phyloP scores from a whole-genome alignment of 2,888 invertebrate genomes.

The Pristionchus entomophagus region DNA sequence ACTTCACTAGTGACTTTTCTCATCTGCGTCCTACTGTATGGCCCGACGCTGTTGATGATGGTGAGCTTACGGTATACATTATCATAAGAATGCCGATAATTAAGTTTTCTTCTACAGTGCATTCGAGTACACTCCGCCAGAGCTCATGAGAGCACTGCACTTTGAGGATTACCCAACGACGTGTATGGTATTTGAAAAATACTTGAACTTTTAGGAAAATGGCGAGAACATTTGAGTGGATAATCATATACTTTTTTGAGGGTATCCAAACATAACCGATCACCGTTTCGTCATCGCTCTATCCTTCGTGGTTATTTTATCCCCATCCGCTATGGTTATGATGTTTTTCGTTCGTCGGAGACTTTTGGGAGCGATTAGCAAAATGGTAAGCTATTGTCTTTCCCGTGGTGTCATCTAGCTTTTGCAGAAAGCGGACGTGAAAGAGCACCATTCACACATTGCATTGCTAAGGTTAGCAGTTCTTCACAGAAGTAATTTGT shows the following conservation, averaged over 20 bases:
- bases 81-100: not conserved
- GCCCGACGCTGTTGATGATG: not conserved
- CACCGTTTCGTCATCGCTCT: not conserved
- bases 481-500: no score
- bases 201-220: not conserved
- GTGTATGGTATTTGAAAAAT: not conserved
- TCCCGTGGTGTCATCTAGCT: no score
- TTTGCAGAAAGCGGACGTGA: not conserved
- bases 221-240: no score
- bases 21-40: not conserved
- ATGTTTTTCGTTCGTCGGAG: not conserved
- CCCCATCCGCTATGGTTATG: not conserved
- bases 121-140: not conserved
- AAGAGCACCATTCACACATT: not conserved
- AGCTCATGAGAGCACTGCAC: not conserved
- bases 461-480: not conserved
- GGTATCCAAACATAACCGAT: not conserved
- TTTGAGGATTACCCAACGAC: not conserved
- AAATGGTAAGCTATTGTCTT: not conserved
- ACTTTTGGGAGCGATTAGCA: not conserved
- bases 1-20: not conserved
- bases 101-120: not conserved
- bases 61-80: not conserved
- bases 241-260: not conserved
- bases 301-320: not conserved